phyloP scores from a whole-genome alignment of 1,140 invertebrate species.

The Aphis gossypii region DNA sequence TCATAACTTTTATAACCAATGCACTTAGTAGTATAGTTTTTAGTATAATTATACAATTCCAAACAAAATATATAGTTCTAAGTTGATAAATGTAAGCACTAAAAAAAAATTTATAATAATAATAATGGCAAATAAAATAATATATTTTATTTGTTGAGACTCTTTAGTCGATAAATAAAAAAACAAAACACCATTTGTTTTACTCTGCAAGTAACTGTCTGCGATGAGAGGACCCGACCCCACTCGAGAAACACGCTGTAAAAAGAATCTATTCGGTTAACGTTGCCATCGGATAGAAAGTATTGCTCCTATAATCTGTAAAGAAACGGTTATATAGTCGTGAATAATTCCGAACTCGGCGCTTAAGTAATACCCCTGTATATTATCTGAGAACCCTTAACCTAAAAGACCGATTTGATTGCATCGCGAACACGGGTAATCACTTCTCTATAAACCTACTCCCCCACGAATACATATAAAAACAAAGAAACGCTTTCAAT shows the following conservation, averaged over 20 bases:
- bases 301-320: constrained; percentile 44
- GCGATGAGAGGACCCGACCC: neutral
- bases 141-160: constrained; percentile 28
- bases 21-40: neutral
- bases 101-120: constrained; percentile 17
- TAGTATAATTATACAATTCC: constrained; percentile 16
- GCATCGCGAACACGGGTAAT: constrained; percentile 54
- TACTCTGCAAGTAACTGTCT: neutral
- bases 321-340: constrained; percentile 28
- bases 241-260: neutral
- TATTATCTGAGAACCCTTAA: constrained; percentile 35
- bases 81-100: neutral
- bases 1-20: constrained; percentile 18
- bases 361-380: constrained; percentile 39
- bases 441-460: constrained; percentile 29
- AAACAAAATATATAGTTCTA: neutral
- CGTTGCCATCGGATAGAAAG: constrained; percentile 31
- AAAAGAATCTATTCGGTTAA: constrained; percentile 18
- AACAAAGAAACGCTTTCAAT: constrained; percentile 58
- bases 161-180: neutral
- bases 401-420: constrained; percentile 51
- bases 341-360: constrained; percentile 43
- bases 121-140: constrained; percentile 25
- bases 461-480: neutral
- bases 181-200: constrained; percentile 44